Base-by-base conservation (phyloP, 2,113 vertebrate species). In the Cyanoderma ruficeps region DNA sequence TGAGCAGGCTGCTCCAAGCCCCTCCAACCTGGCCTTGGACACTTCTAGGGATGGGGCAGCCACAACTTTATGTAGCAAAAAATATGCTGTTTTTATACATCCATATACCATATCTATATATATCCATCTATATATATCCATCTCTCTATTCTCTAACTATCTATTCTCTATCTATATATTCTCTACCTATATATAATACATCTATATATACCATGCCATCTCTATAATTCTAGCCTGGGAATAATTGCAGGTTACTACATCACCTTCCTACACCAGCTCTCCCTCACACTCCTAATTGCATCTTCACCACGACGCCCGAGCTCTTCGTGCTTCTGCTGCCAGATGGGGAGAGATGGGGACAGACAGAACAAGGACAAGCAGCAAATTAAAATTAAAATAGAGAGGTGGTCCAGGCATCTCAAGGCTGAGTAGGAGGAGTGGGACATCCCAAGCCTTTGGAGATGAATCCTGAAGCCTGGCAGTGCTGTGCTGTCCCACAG, bases 11-110 rank as follows among this genome's bases (percentile, higher is more conserved):
- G 18, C 37, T 81, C 52, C 44, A 59, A 65, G 10, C 10, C 12
- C 15, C 0, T 46, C 60, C 55, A 76, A 0, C 21, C 63, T 11
- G 55, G 41, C n/a, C 55, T 49, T 35, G 55, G 6, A 46, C 35
- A 42, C 14, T 42, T 4, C 17, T 27, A 83, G 25, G 15, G 47
- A 42, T 28, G 35, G 14, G 31, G 6, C 63, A 56, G 31, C 41
- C 49, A 69, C 5, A 41, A 7, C 10, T 10, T 76, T 8, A 42
- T 1, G 31, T 0, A 35, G 16, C 68, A 82, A 70, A 55, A 55
- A 46, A 3, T 0, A 8, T 2, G 3, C 31, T 61, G 30, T 9
- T 31, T 23, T 57, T 35, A 7, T 33, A 19, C 2, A 15, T 16
- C 16, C 3, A 3, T 16, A 41, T 1, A 56, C 10, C 17, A 11